Percentiles rank a stretch among this genome's conserved stretches.
Evolutionary conservation across 2,888 invertebrate genomes (phyloP).

Genomic region (Cephus sareptanus): DNA sequence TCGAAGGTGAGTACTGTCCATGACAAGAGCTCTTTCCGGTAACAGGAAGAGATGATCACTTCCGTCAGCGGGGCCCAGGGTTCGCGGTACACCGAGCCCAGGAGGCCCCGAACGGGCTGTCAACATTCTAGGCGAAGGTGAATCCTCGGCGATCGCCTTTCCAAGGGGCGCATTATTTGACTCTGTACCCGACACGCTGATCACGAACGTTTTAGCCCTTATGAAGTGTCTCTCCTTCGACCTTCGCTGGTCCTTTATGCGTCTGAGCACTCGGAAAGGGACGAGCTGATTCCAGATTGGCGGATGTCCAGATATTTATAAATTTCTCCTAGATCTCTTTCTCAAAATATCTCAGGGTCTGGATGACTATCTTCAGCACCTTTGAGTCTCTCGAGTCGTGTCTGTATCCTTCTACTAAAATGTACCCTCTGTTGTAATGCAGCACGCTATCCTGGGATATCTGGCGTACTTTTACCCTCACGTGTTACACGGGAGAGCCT

Average conservation of each 20-base stretch:
- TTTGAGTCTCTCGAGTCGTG: not conserved
- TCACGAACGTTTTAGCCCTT: not conserved
- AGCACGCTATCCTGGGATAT: not conserved
- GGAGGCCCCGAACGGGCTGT: conserved; percentile 57
- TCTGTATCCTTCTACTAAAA: not conserved
- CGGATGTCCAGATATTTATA: not conserved
- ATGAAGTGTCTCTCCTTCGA: not conserved
- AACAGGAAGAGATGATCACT: conserved; percentile 70
- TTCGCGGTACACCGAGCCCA: conserved; percentile 60
- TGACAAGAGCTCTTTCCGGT: conserved; percentile 69
- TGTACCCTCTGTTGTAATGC: not conserved
- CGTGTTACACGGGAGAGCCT: not conserved
- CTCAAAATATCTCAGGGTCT: not conserved
- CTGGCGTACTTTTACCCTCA: not conserved
- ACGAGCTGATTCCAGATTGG: not conserved
- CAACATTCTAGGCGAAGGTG: conserved; percentile 47
- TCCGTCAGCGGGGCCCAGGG: conserved; percentile 67
- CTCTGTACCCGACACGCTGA: conserved; percentile 41
- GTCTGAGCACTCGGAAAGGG: not conserved
- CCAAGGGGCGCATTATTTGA: conserved; percentile 38
- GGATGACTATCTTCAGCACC: not conserved
- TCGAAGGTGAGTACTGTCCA: conserved; percentile 69
- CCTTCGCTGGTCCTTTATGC: not conserved
- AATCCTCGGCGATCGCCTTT: conserved; percentile 6
- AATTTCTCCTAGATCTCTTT: not conserved